Conservation (phyloP, 2,888 invertebrate species). For the Hypena proboscidalis region DNA sequence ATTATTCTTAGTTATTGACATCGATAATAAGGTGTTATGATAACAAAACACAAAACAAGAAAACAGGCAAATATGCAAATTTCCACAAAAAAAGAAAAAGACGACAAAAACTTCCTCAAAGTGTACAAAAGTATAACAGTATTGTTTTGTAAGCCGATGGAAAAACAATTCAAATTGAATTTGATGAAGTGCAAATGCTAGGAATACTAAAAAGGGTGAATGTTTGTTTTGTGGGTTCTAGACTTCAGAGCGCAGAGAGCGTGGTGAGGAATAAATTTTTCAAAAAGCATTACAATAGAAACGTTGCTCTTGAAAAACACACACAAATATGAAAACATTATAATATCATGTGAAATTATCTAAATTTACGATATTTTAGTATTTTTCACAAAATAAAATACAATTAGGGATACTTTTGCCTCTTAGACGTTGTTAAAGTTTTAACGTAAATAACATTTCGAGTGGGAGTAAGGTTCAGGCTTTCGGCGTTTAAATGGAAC, state of each 20-base stretch:
- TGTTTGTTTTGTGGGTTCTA: constrained; percentile 27
- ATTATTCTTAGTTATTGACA: too few species aligned
- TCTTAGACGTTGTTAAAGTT: too few species aligned
- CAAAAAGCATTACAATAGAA: constrained; percentile 18
- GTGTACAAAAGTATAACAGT: neutral
- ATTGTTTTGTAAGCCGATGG: constrained; percentile 10
- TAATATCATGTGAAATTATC: too few species aligned
- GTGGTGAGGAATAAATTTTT: constrained; percentile 29
- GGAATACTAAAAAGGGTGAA: constrained; percentile 28
- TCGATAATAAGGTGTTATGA: too few species aligned
- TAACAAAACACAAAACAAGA: too few species aligned
- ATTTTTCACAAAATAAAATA: too few species aligned
- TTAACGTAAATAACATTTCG: too few species aligned
- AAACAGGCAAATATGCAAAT: neutral
- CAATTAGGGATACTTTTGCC: too few species aligned
- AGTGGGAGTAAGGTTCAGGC: too few species aligned
- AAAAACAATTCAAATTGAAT: constrained; percentile 35
- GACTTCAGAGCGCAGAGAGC: constrained; percentile 28
- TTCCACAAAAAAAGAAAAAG: neutral
- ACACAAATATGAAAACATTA: constrained; percentile 18
- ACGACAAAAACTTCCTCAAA: neutral
- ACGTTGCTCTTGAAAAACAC: too few species aligned
- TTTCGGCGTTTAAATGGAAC: too few species aligned
- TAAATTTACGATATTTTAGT: too few species aligned
- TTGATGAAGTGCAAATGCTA: constrained; percentile 30